Base-by-base conservation (phyloP, 2,888 invertebrate genomes). In the Mythimna albipuncta region DNA sequence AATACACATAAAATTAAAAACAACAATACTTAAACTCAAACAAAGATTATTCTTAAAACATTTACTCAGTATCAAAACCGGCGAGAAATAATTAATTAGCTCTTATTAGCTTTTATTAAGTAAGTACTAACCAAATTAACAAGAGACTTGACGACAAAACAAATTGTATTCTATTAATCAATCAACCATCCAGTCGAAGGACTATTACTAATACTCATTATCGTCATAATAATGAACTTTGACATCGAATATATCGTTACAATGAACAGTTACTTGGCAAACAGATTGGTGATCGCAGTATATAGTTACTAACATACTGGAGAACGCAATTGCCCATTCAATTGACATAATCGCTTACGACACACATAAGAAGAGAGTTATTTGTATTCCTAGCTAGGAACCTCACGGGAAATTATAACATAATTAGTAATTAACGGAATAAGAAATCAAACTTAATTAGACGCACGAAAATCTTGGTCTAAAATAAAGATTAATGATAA, bases 221-320 rank as follows among this genome's bases (percentile, higher is more conserved):
- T 72, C 21, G 6, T 55, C 44, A 54, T 41, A 58, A 52, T 72
- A 76, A 62, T 64, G 32, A 64, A 71, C 64, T 41, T 50, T 2
- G 54, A 21, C 21, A 41, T 61, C 19, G 38, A 64, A 64, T 71
- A 70, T 21, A 71, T 79, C 62, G 44, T 62, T 58, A 58, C 21
- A 54, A 72, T 77, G 47, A 64, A 78, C 61, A 72, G 44, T 35
- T 44, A 76, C 64, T 76, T 72, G 72, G 76, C 79, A 61, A 76
- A 76, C 72, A 78, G 78, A 55, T 64, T 26, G 64, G 59, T 55
- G 79, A 50, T 61, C 35, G 13, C 50, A 72, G 13, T 38, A 52
- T 61, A 64, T 72, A 44, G 44, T 77, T 72, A 78, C 50, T 50
- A 61, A 41, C 58, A 59, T 50, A 44, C 64, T 32, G 57, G 58